Percentiles rank a stretch among this genome's conserved stretches.
Evolutionary conservation across 1,140 invertebrate species (phyloP).

Genomic region (Lepidotrigona ventralis): DNA sequence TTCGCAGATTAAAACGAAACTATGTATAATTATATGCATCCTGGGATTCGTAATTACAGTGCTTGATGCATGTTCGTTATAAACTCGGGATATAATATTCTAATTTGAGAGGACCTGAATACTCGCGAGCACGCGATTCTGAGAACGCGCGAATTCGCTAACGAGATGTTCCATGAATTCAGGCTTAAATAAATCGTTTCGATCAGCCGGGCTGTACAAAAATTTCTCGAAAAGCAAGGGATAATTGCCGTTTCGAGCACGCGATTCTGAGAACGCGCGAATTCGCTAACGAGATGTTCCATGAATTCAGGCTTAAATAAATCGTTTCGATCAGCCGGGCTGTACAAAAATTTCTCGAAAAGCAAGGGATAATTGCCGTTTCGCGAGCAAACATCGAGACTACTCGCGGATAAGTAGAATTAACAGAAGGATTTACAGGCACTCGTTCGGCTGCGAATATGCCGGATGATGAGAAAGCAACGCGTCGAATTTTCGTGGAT

Average conservation of each 20-base stretch:
- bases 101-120: constrained; percentile 1
- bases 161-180: background rate
- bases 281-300: background rate
- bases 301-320: constrained; percentile 1
- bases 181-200: constrained; percentile 3
- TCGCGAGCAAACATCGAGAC: background rate
- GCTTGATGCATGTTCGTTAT: constrained; percentile 41
- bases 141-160: background rate
- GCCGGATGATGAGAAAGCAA: background rate
- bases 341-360: background rate
- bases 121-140: background rate
- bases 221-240: background rate
- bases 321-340: background rate
- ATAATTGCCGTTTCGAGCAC: too few species aligned
- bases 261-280: background rate
- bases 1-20: constrained; percentile 39
- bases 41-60: constrained; percentile 35
- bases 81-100: constrained; percentile 34
- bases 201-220: background rate
- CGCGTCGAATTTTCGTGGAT: background rate
- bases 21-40: constrained; percentile 32
- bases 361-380: background rate
- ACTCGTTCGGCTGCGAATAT: background rate
- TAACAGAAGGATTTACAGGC: background rate
- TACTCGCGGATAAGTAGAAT: background rate